These are phyloP conservation scores for Hydrotaea diabolus DNA, from an alignment of 2,888 invertebrate species.

Conservation along the genomic window DNA sequence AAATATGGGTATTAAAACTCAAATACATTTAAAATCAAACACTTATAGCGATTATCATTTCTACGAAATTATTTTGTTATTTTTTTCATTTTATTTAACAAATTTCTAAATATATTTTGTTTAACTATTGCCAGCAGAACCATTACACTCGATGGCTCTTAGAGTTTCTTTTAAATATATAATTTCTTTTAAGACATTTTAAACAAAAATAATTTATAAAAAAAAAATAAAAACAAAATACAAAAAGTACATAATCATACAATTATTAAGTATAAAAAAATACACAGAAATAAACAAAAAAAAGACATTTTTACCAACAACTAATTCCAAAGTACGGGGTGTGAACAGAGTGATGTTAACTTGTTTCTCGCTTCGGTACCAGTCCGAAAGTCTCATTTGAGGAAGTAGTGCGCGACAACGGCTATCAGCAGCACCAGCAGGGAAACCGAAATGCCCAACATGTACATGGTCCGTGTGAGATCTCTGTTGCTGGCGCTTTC, in stretches of 20 bases:
- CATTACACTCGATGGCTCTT: slow-evolving; percentile 50
- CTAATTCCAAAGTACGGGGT: slow-evolving; percentile 11
- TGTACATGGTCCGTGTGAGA: slow-evolving; percentile 82
- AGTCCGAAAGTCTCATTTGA: slow-evolving; percentile 61
- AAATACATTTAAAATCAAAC: background rate
- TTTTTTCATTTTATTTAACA: slow-evolving; percentile 64
- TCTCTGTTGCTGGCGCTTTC: slow-evolving; percentile 71
- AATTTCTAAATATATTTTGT: slow-evolving; percentile 62
- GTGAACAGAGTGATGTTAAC: slow-evolving; percentile 30
- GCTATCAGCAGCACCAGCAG: slow-evolving; percentile 84
- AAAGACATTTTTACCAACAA: slow-evolving; percentile 40
- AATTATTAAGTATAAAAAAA: slow-evolving; percentile 59
- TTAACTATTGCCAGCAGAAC: slow-evolving; percentile 59
- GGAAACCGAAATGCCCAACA: slow-evolving; percentile 83
- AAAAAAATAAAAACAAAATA: slow-evolving; percentile 47
- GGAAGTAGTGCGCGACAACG: slow-evolving; percentile 83
- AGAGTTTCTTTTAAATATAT: slow-evolving; percentile 16
- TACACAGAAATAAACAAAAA: slow-evolving; percentile 37
- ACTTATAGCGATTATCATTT: slow-evolving; percentile 23
- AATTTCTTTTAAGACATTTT: slow-evolving; percentile 17
- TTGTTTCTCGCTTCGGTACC: background rate
- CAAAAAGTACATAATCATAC: slow-evolving; percentile 51
- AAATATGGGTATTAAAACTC: too few relatives aligned
- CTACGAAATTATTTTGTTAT: slow-evolving; percentile 43
- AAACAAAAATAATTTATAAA: slow-evolving; percentile 43